phyloP scores from a whole-genome alignment of 2,888 invertebrate genomes.

The Tipula confusa region DNA sequence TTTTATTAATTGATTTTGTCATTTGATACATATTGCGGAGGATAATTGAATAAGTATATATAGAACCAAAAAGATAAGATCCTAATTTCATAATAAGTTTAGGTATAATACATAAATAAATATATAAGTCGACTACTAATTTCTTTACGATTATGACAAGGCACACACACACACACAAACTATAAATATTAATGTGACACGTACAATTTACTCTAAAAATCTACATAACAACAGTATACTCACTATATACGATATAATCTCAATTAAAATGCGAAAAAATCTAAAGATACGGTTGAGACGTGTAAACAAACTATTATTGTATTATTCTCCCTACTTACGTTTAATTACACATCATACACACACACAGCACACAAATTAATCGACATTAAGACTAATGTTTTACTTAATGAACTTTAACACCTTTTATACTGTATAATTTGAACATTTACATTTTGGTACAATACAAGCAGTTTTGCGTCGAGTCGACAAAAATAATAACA shows the following conservation, averaged over 20 bases:
- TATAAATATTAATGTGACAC: neutral
- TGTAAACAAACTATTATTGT: slow-evolving; percentile 16
- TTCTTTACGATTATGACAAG: neutral
- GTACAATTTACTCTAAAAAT: neutral
- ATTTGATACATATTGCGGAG: neutral
- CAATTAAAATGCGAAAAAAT: neutral
- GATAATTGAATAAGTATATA: neutral
- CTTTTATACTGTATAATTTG: neutral
- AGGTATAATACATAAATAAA: neutral
- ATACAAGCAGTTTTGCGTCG: neutral
- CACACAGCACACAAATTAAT: neutral
- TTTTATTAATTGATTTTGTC: slow-evolving; percentile 25
- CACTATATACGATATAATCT: neutral
- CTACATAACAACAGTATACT: neutral
- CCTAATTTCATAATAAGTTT: neutral
- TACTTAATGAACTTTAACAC: slow-evolving; percentile 30
- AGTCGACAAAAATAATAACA: neutral
- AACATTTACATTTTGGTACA: neutral
- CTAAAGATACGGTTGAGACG: neutral
- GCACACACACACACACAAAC: neutral
- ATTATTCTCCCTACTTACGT: neutral
- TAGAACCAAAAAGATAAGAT: slow-evolving; percentile 14
- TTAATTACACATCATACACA: neutral
- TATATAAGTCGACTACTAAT: neutral
- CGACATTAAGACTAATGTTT: slow-evolving; percentile 27